Conservation (phyloP, 2,113 vertebrate genomes). For the Empidonax traillii region DNA sequence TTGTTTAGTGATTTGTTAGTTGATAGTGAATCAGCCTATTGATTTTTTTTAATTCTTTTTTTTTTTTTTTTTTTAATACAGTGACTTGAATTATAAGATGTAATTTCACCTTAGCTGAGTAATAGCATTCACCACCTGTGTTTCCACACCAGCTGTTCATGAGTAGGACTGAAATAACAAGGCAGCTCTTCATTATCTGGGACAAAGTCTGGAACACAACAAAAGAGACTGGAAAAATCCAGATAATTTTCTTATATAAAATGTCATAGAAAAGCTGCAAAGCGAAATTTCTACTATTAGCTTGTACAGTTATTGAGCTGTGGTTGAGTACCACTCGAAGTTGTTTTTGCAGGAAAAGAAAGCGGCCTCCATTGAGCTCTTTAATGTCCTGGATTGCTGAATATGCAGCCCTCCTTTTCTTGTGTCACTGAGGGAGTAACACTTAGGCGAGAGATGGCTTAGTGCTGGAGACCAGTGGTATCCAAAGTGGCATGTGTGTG, state of each 20-base stretch:
- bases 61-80: neutral
- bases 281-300: neutral
- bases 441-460: neutral
- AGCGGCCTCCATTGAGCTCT: neutral
- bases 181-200: slow-evolving; percentile 16
- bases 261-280: neutral
- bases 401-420: neutral
- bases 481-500: rapidly evolving
- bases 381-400: neutral
- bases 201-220: neutral
- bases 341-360: neutral
- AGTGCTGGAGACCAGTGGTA: neutral
- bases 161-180: neutral
- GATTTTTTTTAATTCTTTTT: neutral
- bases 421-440: neutral
- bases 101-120: neutral
- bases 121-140: neutral
- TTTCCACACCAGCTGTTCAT: neutral
- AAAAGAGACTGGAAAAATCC: neutral
- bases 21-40: neutral
- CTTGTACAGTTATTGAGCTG: neutral
- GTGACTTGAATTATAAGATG: neutral
- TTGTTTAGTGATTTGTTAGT: neutral
- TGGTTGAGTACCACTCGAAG: neutral
- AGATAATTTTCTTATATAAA: neutral